Evolutionary conservation across 1,140 invertebrate genomes (phyloP), one percentile per base, ranked within the genome.

Genomic region (Drosophila setifemur): DNA sequence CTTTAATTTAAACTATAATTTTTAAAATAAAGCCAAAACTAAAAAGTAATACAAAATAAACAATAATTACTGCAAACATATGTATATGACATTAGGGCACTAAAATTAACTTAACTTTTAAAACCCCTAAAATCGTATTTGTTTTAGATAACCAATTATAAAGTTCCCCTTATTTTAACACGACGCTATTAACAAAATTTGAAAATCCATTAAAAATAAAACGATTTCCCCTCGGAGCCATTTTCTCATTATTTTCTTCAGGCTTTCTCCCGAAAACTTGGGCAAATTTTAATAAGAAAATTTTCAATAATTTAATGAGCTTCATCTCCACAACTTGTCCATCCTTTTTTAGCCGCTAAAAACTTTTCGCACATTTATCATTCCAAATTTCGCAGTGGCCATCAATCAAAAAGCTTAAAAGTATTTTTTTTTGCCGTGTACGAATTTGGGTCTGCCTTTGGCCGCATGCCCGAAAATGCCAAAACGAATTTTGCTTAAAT

Each of bases 401-500:
- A 64, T 64, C 19, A 64, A 64, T 64, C 60, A 64, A 64, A 28
- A 26, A 25, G n/a, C 18, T 40, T 28, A 1, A 19, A 23, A 39
- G 12, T 25, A 48, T 66, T 50, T 53, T 11, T 50, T 53, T 11
- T 54, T 39, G 5, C 55, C 8, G 26, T 60, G 37, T 21, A 53
- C n/a, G 1, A 28, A 28, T 33, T 39, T 14, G 16, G 29, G 31
- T 26, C 37, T 28, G 42, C 26, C 29, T 25, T 28, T 52, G 9
- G 33, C 26, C 26, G 26, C 23, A 40, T 16, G 52, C 48, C 57
- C 49, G 43, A 61, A 78, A 71, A 67, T 79, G 66, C 70, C 53
- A 55, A 81, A 85, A 86, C 71, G 67, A 85, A 79, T 86, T 85
- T 86, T 48, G 81, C 71, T 44, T 68, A 85, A 86, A 85, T 86